Base-by-base conservation (phyloP, 2,797 vertebrate species). In the Carapus acus region DNA sequence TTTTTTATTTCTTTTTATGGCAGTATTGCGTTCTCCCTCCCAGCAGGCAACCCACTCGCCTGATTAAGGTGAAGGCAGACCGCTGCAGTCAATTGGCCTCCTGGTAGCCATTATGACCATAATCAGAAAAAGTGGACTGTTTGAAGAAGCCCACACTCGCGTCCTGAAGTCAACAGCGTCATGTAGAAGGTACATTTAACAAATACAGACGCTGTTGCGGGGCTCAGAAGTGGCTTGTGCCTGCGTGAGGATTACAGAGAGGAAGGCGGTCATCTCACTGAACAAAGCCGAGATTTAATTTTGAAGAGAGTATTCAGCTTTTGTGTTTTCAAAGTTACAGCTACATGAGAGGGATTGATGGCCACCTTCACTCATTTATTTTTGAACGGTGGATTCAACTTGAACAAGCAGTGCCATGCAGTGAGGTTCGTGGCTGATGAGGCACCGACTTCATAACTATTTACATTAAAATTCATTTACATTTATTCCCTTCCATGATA, bases 121-220 rank as follows among this genome's bases (percentile, higher is more conserved):
- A 62, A 67, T 56, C 33, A 63, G 36, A 50, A 36, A 59, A 44
- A 49, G 52, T 56, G 47, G 34, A 55, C 33, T 19, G 44, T 71
- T 47, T 67, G 46, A 43, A 13, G 33, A 48, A 33, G 47, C 40
- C 46, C 54, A 67, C 42, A 55, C 60, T 14, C 51, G 59, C 62
- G n/a, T 31, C 61, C 71, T 71, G 37, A 50, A 72, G 51, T 73
- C 69, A 75, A 77, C 71, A 69, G 55, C 49, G 49, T 33, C 44
- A 54, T 23, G 18, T 44, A 49, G 31, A 39, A 34, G 34, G 27
- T 43, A 43, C 27, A 15, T 41, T 17, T 37, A 43, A 54, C 29
- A 49, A 21, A 62, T 55, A 44, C 38, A 52, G 11, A 65, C 31
- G 23, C 66, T 64, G 73, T 65, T 74, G 62, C 60, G 70, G 71